These are phyloP conservation scores for Idaea straminata DNA, from an alignment of 2,888 invertebrate species.

Conservation along the genomic window DNA sequence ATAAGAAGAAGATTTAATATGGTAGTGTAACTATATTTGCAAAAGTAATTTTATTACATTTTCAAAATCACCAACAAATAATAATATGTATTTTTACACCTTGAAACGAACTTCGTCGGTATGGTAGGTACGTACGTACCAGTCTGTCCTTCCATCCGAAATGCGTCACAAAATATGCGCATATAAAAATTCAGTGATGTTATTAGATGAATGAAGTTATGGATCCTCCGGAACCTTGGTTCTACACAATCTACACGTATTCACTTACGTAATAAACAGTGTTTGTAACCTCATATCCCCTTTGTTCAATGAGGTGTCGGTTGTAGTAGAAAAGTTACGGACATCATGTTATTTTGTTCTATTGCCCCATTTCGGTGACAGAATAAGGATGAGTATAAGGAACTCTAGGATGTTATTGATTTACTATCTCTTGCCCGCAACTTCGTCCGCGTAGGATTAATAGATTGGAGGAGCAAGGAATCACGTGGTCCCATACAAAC, in stretches of 20 bases:
- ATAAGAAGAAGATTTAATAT: too few relatives aligned
- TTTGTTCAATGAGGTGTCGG: constrained; percentile 28
- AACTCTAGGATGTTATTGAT: not conserved
- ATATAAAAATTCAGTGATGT: constrained; percentile 59
- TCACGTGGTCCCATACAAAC: too few relatives aligned
- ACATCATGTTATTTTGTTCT: constrained; percentile 27
- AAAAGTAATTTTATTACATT: not conserved
- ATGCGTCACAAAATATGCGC: constrained; percentile 51
- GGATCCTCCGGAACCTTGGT: constrained; percentile 42
- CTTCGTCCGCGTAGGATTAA: too few relatives aligned
- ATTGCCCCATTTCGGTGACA: constrained; percentile 17
- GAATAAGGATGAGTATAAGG: not conserved
- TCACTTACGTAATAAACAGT: constrained; percentile 32
- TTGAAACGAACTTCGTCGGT: not conserved
- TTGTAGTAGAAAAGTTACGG: constrained; percentile 25
- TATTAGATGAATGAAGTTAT: constrained; percentile 59
- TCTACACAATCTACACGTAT: constrained; percentile 33
- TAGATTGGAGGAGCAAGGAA: too few relatives aligned
- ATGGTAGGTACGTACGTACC: not conserved
- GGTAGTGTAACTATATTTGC: not conserved
- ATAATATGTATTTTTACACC: not conserved
- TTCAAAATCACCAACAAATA: not conserved
- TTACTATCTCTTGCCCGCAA: too few relatives aligned
- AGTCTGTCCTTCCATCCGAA: constrained; percentile 25
- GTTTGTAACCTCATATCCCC: constrained; percentile 37